Evolutionary conservation across 2,888 invertebrate species (phyloP), one percentile per base, ranked within the genome.

Genomic region (Adineta ricciae): DNA sequence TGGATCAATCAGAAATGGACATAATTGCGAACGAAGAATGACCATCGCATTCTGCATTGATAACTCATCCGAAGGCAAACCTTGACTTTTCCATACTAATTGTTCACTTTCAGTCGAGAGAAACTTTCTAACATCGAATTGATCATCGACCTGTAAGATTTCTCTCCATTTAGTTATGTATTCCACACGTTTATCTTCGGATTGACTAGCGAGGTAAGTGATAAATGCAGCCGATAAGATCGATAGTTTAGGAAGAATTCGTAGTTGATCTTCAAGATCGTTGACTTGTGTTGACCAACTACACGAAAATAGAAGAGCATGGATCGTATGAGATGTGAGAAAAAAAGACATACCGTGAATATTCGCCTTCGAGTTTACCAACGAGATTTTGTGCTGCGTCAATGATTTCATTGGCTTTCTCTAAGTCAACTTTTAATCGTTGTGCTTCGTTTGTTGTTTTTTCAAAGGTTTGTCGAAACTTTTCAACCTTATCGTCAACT

Each of bases 361-460:
- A 96, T 90, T 99, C 99, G 41, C 94, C 94, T 84, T 94, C 94
- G 21, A 99, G 92, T 89, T 96, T 95, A 36, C 93, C 93, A 4
- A 99, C 94, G 41, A 99, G 92, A 0, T 93, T 93, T 89, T 94
- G 94, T 0, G 95, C 95, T 32, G 94, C 93, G 27, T 91, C 90
- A 50, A 98, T 93, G 0, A 95, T 95, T 87, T 93, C 93, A 87
- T 94, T 93, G 0, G 95, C 94, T 88, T 93, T 93, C 84, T 93
- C 93, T 49, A 97, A 91, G 87, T 93, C 93, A 84, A 96, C 93
- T 90, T 97, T 96, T 64, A 96, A 93, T 88, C 95, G 94, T 2
- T 97, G 96, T 0, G 97, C 98, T 90, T 97, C 97, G 88, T 95
- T 94, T 1, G 97, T 95, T 89, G 95, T 94, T 24, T 41, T 38